These are phyloP conservation scores for Alcis repandata DNA, from an alignment of 2,888 invertebrate genomes.

Conservation along the genomic window DNA sequence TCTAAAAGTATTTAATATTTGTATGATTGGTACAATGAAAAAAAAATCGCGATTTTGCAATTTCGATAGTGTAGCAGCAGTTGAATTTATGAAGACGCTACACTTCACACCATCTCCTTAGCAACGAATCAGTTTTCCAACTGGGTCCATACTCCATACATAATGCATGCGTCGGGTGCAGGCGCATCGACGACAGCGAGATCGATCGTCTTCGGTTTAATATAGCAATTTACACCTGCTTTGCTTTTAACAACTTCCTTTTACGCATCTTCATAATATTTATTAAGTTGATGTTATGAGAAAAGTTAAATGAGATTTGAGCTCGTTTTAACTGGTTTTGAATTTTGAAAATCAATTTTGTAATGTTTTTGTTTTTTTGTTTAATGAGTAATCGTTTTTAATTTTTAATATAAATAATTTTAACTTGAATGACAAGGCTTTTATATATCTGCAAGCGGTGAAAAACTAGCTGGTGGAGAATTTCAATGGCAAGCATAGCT, in stretches of 20 bases:
- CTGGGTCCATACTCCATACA: constrained; percentile 24
- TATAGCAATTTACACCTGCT: constrained; percentile 80
- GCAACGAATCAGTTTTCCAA: constrained; percentile 2
- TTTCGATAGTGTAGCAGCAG: background rate
- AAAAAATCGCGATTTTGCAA: too few species aligned
- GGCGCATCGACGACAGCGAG: constrained; percentile 60
- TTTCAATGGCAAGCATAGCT: too few species aligned
- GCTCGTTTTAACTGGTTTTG: background rate
- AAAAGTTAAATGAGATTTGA: constrained; percentile 42
- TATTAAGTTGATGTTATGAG: constrained; percentile 53
- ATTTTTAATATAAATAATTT: too few species aligned
- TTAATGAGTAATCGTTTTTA: too few species aligned
- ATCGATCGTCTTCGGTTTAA: constrained; percentile 70
- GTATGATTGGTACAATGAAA: too few species aligned
- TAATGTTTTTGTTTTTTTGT: too few species aligned
- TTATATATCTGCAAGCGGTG: too few species aligned
- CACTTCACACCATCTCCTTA: background rate
- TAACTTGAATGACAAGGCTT: too few species aligned
- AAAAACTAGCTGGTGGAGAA: too few species aligned
- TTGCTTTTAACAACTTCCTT: constrained; percentile 65
- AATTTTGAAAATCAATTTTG: background rate
- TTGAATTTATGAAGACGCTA: background rate
- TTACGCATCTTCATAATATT: constrained; percentile 61
- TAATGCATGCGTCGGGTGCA: constrained; percentile 57
- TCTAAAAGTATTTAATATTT: too few species aligned